These are phyloP conservation scores for Cassiopea andromeda DNA, from an alignment of 30 jellyfish, hydroid and myxozoan genomes.

Conservation along the genomic window DNA sequence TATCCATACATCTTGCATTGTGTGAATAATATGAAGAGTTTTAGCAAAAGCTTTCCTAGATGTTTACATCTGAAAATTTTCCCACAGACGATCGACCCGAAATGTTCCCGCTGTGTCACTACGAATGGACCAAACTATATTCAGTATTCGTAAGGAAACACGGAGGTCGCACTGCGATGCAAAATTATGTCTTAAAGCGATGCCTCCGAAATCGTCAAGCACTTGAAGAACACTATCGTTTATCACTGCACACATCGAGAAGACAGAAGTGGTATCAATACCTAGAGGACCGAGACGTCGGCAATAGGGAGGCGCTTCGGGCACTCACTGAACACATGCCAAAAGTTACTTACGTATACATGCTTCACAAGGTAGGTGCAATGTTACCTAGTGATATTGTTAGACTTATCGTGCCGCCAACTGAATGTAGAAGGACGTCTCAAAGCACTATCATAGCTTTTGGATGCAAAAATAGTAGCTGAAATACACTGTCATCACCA, in stretches of 20 bases:
- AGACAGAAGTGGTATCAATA: constrained; percentile 95
- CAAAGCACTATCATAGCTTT: no score
- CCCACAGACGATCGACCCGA: constrained; percentile 84
- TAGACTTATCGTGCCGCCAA: no score
- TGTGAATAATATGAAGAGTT: background rate
- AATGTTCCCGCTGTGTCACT: constrained; percentile 94
- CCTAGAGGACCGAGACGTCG: constrained; percentile 92
- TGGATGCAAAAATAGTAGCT: no score
- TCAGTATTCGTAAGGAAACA: constrained; percentile 83
- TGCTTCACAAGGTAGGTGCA: constrained; percentile 85
- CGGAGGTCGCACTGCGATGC: constrained; percentile 90
- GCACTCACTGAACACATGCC: constrained; percentile 98
- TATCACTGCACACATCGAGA: constrained; percentile 93
- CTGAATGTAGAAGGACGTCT: no score
- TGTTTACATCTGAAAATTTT: background rate
- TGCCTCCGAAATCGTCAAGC: constrained; percentile 94
- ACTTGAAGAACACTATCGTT: constrained; percentile 91
- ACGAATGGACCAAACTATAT: constrained; percentile 93
- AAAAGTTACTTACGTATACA: constrained; percentile 86
- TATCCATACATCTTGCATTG: no score
- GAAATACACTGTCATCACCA: no score
- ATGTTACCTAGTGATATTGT: no score
- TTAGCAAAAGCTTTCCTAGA: background rate
- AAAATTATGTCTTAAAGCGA: constrained; percentile 84
- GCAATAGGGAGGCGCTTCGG: constrained; percentile 90